phyloP scores from a whole-genome alignment of 2,888 invertebrate species.

The Tuta absoluta region DNA sequence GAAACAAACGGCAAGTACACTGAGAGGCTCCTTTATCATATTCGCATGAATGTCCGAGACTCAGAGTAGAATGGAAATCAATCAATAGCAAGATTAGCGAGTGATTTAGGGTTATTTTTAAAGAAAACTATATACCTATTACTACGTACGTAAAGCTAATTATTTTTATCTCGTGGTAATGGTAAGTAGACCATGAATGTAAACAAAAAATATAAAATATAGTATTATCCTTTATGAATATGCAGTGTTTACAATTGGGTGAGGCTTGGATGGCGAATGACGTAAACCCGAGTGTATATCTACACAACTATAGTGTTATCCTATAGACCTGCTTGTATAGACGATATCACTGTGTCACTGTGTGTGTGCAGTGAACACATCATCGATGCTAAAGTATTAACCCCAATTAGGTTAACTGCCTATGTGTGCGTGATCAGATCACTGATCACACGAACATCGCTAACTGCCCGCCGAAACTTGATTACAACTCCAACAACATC shows the following conservation, averaged over 20 bases:
- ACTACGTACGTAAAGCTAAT: too few relatives aligned
- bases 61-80: not conserved
- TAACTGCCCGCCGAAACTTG: slow-evolving; percentile 34
- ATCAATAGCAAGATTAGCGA: not conserved
- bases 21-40: too few relatives aligned
- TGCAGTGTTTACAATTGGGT: slow-evolving; percentile 39
- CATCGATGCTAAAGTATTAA: slow-evolving; percentile 41
- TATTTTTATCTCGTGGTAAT: not conserved
- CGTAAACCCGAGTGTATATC: slow-evolving; percentile 30
- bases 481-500: slow-evolving; percentile 43
- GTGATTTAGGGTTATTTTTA: too few relatives aligned
- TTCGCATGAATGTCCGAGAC: too few relatives aligned
- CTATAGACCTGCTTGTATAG: slow-evolving; percentile 34
- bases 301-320: slow-evolving; percentile 36
- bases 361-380: slow-evolving; percentile 37
- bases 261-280: slow-evolving; percentile 32
- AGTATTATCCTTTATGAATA: slow-evolving; percentile 35
- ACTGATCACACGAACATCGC: slow-evolving; percentile 19
- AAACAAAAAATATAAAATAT: slow-evolving; percentile 25
- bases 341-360: slow-evolving; percentile 39
- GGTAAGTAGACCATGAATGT: slow-evolving; percentile 32
- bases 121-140: too few relatives aligned
- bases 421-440: slow-evolving; percentile 37
- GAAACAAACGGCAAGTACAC: not conserved
- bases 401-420: slow-evolving; percentile 48